These are phyloP conservation scores for Dynastes tityus DNA, from an alignment of 2,888 invertebrate genomes.

Conservation along the genomic window DNA sequence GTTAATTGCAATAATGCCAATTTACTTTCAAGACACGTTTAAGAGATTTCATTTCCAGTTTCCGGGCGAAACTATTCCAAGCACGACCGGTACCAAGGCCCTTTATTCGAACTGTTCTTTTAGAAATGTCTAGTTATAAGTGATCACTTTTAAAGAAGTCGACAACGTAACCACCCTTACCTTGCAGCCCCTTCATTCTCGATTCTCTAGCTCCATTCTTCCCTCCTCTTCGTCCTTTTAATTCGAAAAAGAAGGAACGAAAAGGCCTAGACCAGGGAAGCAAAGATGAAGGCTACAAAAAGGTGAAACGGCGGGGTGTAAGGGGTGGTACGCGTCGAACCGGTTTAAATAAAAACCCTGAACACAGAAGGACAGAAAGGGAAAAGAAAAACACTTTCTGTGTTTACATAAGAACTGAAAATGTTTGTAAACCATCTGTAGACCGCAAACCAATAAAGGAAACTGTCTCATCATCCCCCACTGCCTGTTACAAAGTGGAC, in stretches of 20 bases:
- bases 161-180: conserved; percentile 24
- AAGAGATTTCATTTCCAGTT: conserved; percentile 65
- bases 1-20: conserved; percentile 62
- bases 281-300: too few species aligned
- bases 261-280: neutral
- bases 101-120: conserved; percentile 61
- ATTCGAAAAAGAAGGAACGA: neutral
- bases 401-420: conserved; percentile 62
- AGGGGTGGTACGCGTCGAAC: conserved; percentile 2
- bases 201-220: neutral
- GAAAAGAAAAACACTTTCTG: conserved; percentile 61
- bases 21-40: conserved; percentile 64
- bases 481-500: conserved; percentile 58
- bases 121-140: conserved; percentile 65
- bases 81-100: conserved; percentile 58
- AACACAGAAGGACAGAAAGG: neutral
- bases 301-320: neutral
- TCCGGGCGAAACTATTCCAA: conserved; percentile 61
- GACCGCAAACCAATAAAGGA: conserved; percentile 58
- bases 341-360: conserved; percentile 25
- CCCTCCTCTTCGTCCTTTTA: neutral
- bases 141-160: conserved; percentile 62
- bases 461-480: conserved; percentile 50
- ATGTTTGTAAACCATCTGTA: conserved; percentile 56
- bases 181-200: neutral